These are phyloP conservation scores for Platycercus adscitus DNA, from an alignment of 2,113 vertebrate species.

Conservation along the genomic window DNA sequence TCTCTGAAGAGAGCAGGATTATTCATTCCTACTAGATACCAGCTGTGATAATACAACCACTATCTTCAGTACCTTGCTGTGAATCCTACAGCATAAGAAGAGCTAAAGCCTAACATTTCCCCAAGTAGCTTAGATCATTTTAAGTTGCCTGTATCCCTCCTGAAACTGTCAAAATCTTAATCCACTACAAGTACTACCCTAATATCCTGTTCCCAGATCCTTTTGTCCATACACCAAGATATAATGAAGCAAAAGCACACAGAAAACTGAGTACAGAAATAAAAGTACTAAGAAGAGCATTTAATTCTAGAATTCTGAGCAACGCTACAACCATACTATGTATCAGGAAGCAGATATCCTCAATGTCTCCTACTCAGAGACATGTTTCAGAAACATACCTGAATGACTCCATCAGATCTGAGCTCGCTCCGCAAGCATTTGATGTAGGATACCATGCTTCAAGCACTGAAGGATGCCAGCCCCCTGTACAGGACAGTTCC, in stretches of 20 bases:
- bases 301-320: neutral
- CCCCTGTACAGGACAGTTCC: conserved; percentile 74
- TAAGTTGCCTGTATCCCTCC: neutral
- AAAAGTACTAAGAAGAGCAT: neutral
- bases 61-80: neutral
- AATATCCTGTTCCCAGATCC: neutral
- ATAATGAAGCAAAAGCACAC: neutral
- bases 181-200: neutral
- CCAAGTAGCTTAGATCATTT: neutral
- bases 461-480: conserved; percentile 68
- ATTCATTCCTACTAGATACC: neutral
- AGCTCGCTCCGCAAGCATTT: conserved; percentile 85
- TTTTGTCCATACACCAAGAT: neutral
- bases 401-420: conserved; percentile 91
- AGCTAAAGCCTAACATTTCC: neutral
- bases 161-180: neutral
- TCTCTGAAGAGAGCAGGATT: neutral
- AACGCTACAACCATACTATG: neutral
- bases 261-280: neutral
- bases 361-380: neutral
- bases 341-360: neutral
- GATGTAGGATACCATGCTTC: conserved; percentile 89
- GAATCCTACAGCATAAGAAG: neutral
- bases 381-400: conserved; percentile 73
- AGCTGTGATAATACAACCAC: neutral